Evolutionary conservation across 64 coral and sea anemone species (phyloP), one percentile per base, ranked within the genome.

Genomic region (Catalaphyllia jardinei): DNA sequence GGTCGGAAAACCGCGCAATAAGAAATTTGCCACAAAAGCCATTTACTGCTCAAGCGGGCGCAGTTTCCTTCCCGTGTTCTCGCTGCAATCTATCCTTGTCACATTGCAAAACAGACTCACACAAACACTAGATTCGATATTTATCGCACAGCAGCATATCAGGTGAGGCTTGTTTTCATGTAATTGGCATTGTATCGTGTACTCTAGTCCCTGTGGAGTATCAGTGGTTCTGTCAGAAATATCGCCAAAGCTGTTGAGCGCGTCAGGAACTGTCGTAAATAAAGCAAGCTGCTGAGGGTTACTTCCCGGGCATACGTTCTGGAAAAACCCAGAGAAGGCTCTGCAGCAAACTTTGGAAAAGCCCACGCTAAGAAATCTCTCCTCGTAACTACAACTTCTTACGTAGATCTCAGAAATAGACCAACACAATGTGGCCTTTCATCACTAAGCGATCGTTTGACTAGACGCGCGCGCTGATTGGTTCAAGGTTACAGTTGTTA

Each of bases 371-470:
- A 33, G 18, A 83, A 83, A 31, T 62, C 17, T 46, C 9, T 59
- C 61, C 18, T 20, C 31, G 60, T 20, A 39, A 69, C 65, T 24
- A 69, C 12, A 83, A 46, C 14, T 8, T 49, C 24, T 69, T 69
- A 85, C 81, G 81, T 85, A 35, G 81, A 24, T 51, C 30, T 27
- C 81, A 52, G 39, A 85, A 85, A 85, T 85, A 85, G 81, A 85
- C 22, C 2, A 16, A 17, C 63, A 85, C 62, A 85, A 71, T 71
- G 22, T 2, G 2, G 63, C n/a, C 81, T 85, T 85, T 85, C 62
- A 85, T 84, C 64, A 12, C 60, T 72, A 28, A 51, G 22, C 31
- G 29, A 71, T 85, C 63, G 39, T 71, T 85, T 71, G 81, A 71
- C 38, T 60, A 71, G 63, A 39, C n/a, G 63, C 60, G 63, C 24